Conservation (phyloP, 2,888 invertebrate genomes). For the Asteroscopus sphinx region DNA sequence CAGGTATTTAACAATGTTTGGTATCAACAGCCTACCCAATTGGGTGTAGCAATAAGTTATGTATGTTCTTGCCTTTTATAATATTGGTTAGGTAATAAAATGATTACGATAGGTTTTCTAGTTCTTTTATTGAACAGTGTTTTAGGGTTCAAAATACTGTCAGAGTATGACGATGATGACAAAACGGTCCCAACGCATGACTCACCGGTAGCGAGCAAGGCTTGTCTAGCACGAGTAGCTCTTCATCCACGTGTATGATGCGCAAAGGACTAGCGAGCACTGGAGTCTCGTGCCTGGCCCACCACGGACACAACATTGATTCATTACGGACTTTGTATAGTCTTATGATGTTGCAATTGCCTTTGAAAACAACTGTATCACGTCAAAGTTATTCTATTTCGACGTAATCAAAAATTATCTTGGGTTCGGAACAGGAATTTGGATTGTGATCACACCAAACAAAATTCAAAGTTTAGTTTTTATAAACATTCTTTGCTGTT, state of each 20-base stretch:
- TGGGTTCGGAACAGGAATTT: conserved; percentile 27
- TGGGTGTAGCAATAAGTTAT: too few relatives aligned
- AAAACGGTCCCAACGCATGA: conserved; percentile 77
- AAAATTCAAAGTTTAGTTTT: conserved; percentile 31
- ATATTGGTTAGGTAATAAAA: background rate
- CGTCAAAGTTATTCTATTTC: conserved; percentile 17
- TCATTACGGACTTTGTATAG: conserved; percentile 61
- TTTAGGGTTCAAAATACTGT: conserved; percentile 34
- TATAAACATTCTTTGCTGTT: conserved; percentile 31
- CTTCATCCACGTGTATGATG: conserved; percentile 95
- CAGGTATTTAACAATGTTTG: too few relatives aligned
- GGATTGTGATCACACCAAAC: conserved; percentile 38
- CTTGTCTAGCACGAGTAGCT: conserved; percentile 96
- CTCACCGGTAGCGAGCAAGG: conserved; percentile 97
- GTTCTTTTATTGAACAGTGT: background rate
- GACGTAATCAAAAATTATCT: conserved; percentile 20
- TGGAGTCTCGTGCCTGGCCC: conserved; percentile 96
- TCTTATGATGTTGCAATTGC: conserved; percentile 66
- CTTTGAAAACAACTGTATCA: conserved; percentile 52
- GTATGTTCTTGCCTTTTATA: too few relatives aligned
- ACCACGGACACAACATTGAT: conserved; percentile 77
- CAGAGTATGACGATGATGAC: conserved; percentile 71
- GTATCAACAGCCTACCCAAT: too few relatives aligned
- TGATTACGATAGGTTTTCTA: background rate
- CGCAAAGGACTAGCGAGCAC: conserved; percentile 94